A percentile compares a stretch with the other conserved stretches of the same genome.
These are phyloP conservation scores for Lasiurus borealis DNA, from an alignment of 2,113 vertebrate species.

Conservation along the genomic window DNA sequence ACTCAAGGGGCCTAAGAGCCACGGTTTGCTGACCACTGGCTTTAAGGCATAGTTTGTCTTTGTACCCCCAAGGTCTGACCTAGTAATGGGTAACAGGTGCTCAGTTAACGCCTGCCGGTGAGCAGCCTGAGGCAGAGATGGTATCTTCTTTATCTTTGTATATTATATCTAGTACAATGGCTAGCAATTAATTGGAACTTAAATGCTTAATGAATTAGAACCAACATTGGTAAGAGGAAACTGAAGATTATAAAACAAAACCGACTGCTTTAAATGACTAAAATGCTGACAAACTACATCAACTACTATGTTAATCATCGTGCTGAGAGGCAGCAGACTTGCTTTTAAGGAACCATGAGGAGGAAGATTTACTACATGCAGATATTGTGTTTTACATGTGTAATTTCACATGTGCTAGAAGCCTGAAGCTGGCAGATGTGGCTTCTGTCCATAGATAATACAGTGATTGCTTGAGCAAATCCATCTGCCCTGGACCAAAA, in stretches of 20 bases:
- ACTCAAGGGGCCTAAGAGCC: too few species aligned
- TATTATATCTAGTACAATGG: neutral
- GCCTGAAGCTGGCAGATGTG: neutral
- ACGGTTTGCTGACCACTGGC: too few species aligned
- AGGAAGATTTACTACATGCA: neutral
- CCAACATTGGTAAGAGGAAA: neutral
- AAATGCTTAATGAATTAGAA: constrained; percentile 37
- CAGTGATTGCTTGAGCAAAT: neutral
- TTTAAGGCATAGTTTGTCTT: too few species aligned
- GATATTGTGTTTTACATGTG: neutral
- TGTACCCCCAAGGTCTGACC: too few species aligned
- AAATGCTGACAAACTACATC: constrained; percentile 27
- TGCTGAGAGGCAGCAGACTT: neutral
- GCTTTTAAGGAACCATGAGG: neutral
- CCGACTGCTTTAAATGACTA: constrained; percentile 50
- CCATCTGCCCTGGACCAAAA: neutral
- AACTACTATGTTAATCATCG: neutral
- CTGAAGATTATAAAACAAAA: neutral
- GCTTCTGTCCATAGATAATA: constrained; percentile 14
- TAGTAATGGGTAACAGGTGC: neutral
- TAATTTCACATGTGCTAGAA: constrained; percentile 21
- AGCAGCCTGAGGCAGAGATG: neutral
- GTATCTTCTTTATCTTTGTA: neutral
- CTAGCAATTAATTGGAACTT: neutral
- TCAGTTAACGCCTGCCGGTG: neutral